Conservation (phyloP, 2,888 invertebrate genomes). For the Linnaemya tessellans region DNA sequence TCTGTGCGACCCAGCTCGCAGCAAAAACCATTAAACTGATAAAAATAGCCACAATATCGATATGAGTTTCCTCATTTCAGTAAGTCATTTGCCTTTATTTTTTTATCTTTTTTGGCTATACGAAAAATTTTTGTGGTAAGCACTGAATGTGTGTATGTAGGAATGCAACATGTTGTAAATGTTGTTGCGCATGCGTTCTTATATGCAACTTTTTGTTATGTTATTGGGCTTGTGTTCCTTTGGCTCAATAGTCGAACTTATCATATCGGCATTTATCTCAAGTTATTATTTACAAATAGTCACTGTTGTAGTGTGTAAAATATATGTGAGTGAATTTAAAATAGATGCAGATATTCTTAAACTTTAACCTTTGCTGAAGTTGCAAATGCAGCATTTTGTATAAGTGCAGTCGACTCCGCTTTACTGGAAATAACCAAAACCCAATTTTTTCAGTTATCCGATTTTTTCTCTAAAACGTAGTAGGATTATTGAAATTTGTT, state of each 20-base stretch:
- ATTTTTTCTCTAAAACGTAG: too few species aligned
- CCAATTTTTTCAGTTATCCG: too few species aligned
- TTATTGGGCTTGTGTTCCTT: background rate
- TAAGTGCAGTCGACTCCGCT: too few species aligned
- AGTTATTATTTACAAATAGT: constrained; percentile 69
- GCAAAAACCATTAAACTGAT: constrained; percentile 65
- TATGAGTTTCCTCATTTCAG: constrained; percentile 59
- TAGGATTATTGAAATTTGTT: too few species aligned
- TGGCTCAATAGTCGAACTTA: constrained; percentile 24
- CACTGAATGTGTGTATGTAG: background rate
- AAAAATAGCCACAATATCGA: constrained; percentile 64
- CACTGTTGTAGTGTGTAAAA: constrained; percentile 15
- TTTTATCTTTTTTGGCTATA: constrained; percentile 29
- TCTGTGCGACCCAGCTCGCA: constrained; percentile 36
- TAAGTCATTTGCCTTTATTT: constrained; percentile 8
- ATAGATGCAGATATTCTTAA: background rate
- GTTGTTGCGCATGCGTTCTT: constrained; percentile 27
- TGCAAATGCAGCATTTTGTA: too few species aligned
- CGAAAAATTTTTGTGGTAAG: constrained; percentile 13
- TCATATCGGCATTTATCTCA: constrained; percentile 67
- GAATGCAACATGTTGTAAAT: constrained; percentile 1
- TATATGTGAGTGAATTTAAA: background rate
- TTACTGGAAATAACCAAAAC: too few species aligned
- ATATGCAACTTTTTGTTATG: constrained; percentile 11
- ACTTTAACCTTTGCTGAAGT: too few species aligned